Base-by-base conservation (phyloP, 2,113 vertebrate species). In the Amphiprion percula region DNA sequence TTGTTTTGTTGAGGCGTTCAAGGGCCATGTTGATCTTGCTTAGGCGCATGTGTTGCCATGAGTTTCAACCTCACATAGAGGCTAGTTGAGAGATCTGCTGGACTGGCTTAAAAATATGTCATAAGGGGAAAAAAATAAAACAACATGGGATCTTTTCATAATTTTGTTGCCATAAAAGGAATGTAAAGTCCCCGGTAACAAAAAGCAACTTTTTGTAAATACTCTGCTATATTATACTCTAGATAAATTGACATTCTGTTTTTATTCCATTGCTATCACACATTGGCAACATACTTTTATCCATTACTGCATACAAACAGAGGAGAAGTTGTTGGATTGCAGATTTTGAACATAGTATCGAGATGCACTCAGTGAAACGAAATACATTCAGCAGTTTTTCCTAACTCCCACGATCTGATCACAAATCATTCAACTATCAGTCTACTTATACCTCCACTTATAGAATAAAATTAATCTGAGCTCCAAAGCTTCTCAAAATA, bases 361-460 rank as follows among this genome's bases (percentile, higher is more conserved):
- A 67, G 58, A 80, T 82, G 75, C 80, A 86, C 83, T 77, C 77
- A 63, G 74, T 68, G 65, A 77, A 87, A 82, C 82, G 15, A 87
- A 87, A 87, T 85, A 90, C 86, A 92, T 89, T 92, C 86, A 84
- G 63, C 70, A 60, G 33, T 74, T 75, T 70, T 75, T 54, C 62
- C 52, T 53, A 77, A 75, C 63, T 15, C 39, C 46, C 56, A 49
- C 24, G 26, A 58, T 62, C 63, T 79, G 30, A 83, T 68, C 44
- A 15, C 2, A 55, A 83, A 78, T 77, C 26, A 62, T 52, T n/a
- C 15, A 44, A 71, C 44, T 1, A 62, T 8, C 16, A 10, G 4
- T 44, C 52, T 2, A 53, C 41, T 63, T 16, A 12, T 50, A 78
- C 58, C 64, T 68, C 55, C 59, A 60, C 74, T 79, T 53, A 65